Evolutionary conservation across 2,888 invertebrate species (phyloP).

Genomic region (Cosmopolites sordidus): DNA sequence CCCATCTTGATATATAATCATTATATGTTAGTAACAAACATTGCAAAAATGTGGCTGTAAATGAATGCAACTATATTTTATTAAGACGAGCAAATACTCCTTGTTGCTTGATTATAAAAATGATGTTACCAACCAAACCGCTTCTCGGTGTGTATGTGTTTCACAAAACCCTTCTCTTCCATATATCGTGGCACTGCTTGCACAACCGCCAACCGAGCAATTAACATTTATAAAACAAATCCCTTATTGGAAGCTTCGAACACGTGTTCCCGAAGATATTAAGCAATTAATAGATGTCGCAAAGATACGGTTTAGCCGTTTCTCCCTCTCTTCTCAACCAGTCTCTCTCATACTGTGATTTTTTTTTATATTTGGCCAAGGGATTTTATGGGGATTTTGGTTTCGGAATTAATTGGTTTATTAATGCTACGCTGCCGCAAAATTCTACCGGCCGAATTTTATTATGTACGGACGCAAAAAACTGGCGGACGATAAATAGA

Average conservation of each 20-base stretch:
- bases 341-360: not conserved
- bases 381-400: constrained; percentile 44
- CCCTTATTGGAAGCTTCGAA: constrained; percentile 45
- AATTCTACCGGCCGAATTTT: constrained; percentile 31
- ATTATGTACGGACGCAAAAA: constrained; percentile 26
- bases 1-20: no score
- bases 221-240: constrained; percentile 49
- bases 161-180: constrained; percentile 14
- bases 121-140: no score
- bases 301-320: constrained; percentile 8
- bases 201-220: constrained; percentile 38
- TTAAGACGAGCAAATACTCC: no score
- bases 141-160: no score
- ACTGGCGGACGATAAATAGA: constrained; percentile 28
- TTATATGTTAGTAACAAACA: no score
- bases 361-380: constrained; percentile 8
- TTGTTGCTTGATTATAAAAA: no score
- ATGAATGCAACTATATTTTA: no score
- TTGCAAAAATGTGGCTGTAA: no score
- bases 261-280: constrained; percentile 49
- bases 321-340: no score
- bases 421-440: constrained; percentile 38
- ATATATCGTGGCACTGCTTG: constrained; percentile 36
- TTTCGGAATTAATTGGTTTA: constrained; percentile 46
- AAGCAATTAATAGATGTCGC: constrained; percentile 45